These are phyloP conservation scores for Aldrovandia affinis DNA, from an alignment of 2,797 vertebrate genomes.

Conservation along the genomic window DNA sequence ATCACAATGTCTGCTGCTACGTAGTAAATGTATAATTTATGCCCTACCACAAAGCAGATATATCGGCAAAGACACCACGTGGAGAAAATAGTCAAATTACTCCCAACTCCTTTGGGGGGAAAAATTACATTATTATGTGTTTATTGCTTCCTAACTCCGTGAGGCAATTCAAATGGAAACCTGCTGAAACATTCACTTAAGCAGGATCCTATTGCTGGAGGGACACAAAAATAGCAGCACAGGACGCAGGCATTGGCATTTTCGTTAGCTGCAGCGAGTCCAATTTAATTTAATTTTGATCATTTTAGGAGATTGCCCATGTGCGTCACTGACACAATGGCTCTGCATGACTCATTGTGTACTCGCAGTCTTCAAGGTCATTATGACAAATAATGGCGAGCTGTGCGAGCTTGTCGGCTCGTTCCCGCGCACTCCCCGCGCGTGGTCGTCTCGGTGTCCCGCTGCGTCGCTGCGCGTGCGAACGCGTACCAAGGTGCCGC, in stretches of 20 bases:
- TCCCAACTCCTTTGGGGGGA: no score
- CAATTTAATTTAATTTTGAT: constrained; percentile 47
- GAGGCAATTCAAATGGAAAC: not conserved
- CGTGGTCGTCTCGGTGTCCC: not conserved
- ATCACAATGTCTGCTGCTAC: not conserved
- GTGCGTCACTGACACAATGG: constrained; percentile 48
- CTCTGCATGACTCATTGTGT: constrained; percentile 47
- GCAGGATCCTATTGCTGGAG: constrained; percentile 15
- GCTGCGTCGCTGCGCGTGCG: constrained; percentile 2
- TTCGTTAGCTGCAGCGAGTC: constrained; percentile 25
- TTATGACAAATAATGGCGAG: constrained; percentile 43
- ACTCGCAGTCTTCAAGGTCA: constrained; percentile 47
- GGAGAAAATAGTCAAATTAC: not conserved
- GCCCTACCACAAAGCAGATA: not conserved
- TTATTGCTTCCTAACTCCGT: not conserved
- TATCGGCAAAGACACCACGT: not conserved
- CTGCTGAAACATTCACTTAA: constrained; percentile 19
- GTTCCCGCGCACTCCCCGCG: constrained; percentile 1
- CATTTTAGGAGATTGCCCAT: constrained; percentile 43
- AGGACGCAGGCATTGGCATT: constrained; percentile 21
- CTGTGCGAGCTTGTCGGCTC: constrained; percentile 9
- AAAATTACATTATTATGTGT: not conserved
- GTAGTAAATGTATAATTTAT: not conserved
- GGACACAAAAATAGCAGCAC: constrained; percentile 12
- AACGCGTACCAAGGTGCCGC: not conserved